Percentiles rank a stretch among this genome's conserved stretches.
phyloP scores from a whole-genome alignment of 2,888 invertebrate genomes.

The Dorcus hopei region DNA sequence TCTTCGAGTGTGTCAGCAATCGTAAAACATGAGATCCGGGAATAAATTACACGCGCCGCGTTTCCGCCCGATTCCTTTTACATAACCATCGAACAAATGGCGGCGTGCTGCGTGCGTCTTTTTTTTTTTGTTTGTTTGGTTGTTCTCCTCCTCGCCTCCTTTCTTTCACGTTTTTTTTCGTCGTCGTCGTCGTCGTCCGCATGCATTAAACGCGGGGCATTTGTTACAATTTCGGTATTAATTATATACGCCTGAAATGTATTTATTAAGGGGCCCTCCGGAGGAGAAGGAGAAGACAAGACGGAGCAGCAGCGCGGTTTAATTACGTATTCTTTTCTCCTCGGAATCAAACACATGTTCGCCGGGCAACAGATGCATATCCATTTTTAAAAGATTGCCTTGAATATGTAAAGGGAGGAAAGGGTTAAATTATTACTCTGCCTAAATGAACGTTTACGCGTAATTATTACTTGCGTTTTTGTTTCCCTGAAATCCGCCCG shows the following conservation, averaged over 20 bases:
- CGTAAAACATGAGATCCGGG: too few species aligned
- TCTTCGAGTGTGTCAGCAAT: too few species aligned
- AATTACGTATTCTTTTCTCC: not conserved
- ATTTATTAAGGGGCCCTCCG: not conserved
- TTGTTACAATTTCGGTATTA: constrained; percentile 1
- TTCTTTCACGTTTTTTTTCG: not conserved
- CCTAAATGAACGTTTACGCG: not conserved
- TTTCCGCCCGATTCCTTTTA: not conserved
- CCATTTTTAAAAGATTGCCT: not conserved
- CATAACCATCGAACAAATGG: not conserved
- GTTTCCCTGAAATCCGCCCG: not conserved
- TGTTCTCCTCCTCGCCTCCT: not conserved
- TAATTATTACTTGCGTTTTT: not conserved
- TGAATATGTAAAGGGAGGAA: not conserved
- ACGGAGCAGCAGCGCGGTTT: not conserved
- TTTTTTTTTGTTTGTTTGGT: not conserved
- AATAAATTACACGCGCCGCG: too few species aligned
- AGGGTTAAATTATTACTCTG: not conserved
- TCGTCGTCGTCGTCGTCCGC: too few species aligned
- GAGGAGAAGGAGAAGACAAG: not conserved
- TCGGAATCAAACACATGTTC: constrained; percentile 2
- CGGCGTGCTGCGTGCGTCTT: too few species aligned
- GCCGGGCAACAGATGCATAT: not conserved
- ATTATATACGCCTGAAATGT: not conserved
- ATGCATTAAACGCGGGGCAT: not conserved